A percentile compares a stretch with the other conserved stretches of the same genome.
These are phyloP conservation scores for Drosophila hydei DNA, from an alignment of 1,140 invertebrate species.

Conservation along the genomic window DNA sequence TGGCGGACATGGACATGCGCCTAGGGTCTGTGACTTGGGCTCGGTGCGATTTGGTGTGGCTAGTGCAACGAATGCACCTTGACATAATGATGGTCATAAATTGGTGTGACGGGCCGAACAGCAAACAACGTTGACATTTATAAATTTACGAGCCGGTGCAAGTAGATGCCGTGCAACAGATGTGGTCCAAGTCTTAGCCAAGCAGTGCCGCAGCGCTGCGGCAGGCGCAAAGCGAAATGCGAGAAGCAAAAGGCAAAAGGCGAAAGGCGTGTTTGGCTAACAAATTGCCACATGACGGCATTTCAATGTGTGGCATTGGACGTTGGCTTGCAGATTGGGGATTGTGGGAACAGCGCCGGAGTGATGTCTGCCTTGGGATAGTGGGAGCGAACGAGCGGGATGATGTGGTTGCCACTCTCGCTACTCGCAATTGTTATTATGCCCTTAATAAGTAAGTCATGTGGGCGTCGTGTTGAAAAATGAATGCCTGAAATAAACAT, in stretches of 20 bases:
- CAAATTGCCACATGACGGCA: conserved; percentile 55
- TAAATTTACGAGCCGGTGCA: conserved; percentile 59
- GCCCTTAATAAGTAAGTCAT: conserved; percentile 65
- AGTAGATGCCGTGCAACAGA: conserved; percentile 57
- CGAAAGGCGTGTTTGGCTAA: conserved; percentile 47
- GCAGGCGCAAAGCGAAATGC: not conserved
- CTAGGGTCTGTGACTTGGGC: too few relatives aligned
- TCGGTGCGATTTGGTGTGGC: too few relatives aligned
- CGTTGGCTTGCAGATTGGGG: not conserved
- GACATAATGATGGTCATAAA: conserved; percentile 59
- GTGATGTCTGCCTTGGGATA: not conserved
- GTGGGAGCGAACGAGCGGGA: not conserved
- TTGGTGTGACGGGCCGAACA: conserved; percentile 42
- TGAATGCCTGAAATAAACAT: conserved; percentile 17
- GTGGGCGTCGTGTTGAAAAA: conserved; percentile 37
- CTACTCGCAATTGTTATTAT: conserved; percentile 59
- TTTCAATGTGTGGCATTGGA: not conserved
- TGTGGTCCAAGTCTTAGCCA: conserved; percentile 21
- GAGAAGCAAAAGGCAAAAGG: not conserved
- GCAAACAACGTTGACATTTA: conserved; percentile 52
- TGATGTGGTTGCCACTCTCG: not conserved
- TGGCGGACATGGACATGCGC: too few relatives aligned
- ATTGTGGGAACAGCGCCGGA: too few relatives aligned
- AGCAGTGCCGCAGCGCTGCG: too few relatives aligned
- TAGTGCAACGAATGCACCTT: conserved; percentile 46